These are phyloP conservation scores for Halcyon chelicuti DNA, from an alignment of 2,797 vertebrate species.

Conservation along the genomic window DNA sequence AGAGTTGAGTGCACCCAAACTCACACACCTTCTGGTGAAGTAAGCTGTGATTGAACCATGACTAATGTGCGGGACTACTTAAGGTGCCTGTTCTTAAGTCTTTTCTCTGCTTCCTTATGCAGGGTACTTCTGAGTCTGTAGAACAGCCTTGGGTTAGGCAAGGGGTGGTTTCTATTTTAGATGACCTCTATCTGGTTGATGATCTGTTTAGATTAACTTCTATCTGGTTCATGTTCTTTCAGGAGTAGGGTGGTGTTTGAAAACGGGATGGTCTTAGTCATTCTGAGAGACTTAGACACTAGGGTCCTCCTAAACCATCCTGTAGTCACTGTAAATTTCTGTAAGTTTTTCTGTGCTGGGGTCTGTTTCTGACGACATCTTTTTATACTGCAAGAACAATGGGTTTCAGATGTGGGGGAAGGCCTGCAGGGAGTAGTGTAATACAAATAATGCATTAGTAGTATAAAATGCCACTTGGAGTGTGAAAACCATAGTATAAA, in stretches of 20 bases:
- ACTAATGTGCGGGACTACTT: neutral
- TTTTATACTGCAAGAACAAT: slow-evolving; percentile 5
- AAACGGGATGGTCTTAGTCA: neutral
- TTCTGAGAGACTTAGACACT: neutral
- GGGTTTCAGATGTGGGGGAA: neutral
- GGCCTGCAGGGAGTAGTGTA: slow-evolving; percentile 4
- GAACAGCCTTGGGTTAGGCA: neutral
- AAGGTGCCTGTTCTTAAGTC: neutral
- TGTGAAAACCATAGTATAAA: slow-evolving; percentile 34
- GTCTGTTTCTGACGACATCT: neutral
- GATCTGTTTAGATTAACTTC: neutral
- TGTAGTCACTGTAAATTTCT: neutral
- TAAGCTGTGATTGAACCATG: neutral
- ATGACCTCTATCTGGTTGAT: neutral
- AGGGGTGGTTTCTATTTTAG: neutral
- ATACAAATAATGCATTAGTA: slow-evolving; percentile 25
- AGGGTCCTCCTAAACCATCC: neutral
- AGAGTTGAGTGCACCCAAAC: rapidly evolving
- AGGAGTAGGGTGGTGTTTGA: neutral
- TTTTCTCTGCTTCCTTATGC: neutral
- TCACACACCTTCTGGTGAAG: neutral
- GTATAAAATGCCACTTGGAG: neutral
- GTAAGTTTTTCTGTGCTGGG: neutral
- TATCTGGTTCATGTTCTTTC: neutral
- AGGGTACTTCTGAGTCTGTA: neutral